Evolutionary conservation across 2,797 vertebrate genomes (phyloP), one percentile per base, ranked within the genome.

Genomic region (Hoplostethus mediterraneus): DNA sequence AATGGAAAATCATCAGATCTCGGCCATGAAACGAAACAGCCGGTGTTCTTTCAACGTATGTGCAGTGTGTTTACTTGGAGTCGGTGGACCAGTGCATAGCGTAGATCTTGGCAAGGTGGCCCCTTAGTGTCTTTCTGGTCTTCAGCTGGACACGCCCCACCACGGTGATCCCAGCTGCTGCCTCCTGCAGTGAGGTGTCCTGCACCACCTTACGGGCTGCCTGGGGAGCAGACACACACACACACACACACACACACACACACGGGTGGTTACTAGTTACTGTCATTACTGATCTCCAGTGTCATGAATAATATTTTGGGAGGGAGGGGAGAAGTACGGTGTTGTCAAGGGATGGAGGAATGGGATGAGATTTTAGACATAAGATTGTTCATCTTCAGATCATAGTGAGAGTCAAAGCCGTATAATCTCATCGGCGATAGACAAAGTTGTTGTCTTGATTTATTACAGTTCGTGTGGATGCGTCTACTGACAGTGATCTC

Each of bases 101-200:
- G 0, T 99, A 99, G 93, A 99, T 98, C 95, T 99, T 99, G 86
- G 97, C 96, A 84, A 99, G 94, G 84, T 99, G 98, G 65, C 98
- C 98, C 82, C 97, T 93, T 63, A 99, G 86, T 0, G 98, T 99
- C 87, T 98, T 95, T 74, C 97, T 95, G 47, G 97, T 97, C 80
- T 98, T 95, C 93, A 99, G 87, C 92, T 99, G 97, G 59, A 99
- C 95, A 7, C 97, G 95, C 7, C 94, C 95, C 31, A 96, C 94
- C 3, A 95, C 93, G 2, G 94, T 89, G 51, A 96, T 71, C 36
- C 94, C 92, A 0, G 92, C 93, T 13, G 88, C 92, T 3, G 95
- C 90, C 90, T 99, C 96, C 81, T 96, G 94, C 88, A 99, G 92
- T 0, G 96, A 96, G 54, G 92, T 94, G 86, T 99, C 98, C 64